Conservation (phyloP, 2,888 invertebrate species). For the Conchocele bisecta region DNA sequence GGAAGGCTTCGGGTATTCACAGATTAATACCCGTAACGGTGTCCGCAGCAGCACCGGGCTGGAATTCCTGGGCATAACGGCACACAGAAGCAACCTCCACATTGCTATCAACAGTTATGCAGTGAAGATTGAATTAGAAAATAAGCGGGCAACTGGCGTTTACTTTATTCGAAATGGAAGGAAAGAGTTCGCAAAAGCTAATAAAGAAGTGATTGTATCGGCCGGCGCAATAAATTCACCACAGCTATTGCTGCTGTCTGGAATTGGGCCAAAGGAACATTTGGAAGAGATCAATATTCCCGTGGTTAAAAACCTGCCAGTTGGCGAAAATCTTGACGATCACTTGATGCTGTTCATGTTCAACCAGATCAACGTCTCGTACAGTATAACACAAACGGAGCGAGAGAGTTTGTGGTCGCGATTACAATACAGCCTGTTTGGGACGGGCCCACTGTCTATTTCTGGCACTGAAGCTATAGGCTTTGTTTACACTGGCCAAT, state of each 20-base stretch:
- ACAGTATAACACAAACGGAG: not conserved
- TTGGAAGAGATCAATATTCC: constrained; percentile 76
- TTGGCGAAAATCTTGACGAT: constrained; percentile 77
- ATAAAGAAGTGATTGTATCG: constrained; percentile 74
- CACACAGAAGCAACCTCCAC: constrained; percentile 9
- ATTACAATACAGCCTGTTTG: constrained; percentile 1
- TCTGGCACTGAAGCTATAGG: not conserved
- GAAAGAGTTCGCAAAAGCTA: constrained; percentile 52
- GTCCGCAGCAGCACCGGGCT: constrained; percentile 13
- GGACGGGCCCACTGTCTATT: not conserved
- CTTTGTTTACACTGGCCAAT: not conserved
- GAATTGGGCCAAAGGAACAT: constrained; percentile 79
- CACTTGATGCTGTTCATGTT: constrained; percentile 56
- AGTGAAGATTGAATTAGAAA: constrained; percentile 64
- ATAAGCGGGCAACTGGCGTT: constrained; percentile 66
- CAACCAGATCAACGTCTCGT: not conserved
- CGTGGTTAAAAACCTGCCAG: constrained; percentile 73
- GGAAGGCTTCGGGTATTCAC: constrained; percentile 12
- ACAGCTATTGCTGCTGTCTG: constrained; percentile 79
- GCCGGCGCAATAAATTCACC: constrained; percentile 81
- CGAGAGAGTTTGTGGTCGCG: not conserved
- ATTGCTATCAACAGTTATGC: constrained; percentile 38
- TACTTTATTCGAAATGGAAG: constrained; percentile 62
- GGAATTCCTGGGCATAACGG: not conserved
- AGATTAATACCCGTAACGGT: constrained; percentile 6